A percentile compares a stretch with the other conserved stretches of the same genome.
Evolutionary conservation across 2,113 vertebrate species (phyloP).

Genomic region (Tetrao urogallus): DNA sequence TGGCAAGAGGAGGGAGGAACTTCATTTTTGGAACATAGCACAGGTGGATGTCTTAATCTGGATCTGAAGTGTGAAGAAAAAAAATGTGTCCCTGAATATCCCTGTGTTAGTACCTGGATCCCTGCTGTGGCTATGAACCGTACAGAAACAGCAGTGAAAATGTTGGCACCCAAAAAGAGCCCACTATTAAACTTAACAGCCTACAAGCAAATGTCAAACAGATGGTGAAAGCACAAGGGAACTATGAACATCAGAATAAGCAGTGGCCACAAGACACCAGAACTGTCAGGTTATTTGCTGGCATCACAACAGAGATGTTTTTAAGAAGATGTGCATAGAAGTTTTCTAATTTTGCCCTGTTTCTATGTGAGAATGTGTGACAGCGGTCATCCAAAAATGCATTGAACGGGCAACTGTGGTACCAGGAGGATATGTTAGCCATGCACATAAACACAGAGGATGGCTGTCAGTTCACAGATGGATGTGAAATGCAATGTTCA

Average conservation of each 20-base stretch:
- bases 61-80: neutral
- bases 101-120: neutral
- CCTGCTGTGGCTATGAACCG: accelerated
- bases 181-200: neutral
- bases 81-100: neutral
- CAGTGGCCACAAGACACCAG: neutral
- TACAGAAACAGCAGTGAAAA: neutral
- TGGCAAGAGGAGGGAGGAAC: neutral
- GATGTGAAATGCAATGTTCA: neutral
- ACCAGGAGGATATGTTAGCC: neutral
- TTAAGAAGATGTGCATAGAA: neutral
- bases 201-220: neutral
- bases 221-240: neutral
- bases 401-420: neutral
- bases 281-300: neutral
- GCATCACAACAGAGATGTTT: neutral
- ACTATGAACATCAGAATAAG: neutral
- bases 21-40: neutral
- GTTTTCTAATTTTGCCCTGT: neutral
- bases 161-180: neutral
- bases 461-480: neutral
- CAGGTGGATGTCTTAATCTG: neutral
- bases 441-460: neutral
- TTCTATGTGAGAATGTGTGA: neutral
- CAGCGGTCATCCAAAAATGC: neutral